Evolutionary conservation across 2,113 vertebrate species (phyloP).

Genomic region (Orycteropus afer): DNA sequence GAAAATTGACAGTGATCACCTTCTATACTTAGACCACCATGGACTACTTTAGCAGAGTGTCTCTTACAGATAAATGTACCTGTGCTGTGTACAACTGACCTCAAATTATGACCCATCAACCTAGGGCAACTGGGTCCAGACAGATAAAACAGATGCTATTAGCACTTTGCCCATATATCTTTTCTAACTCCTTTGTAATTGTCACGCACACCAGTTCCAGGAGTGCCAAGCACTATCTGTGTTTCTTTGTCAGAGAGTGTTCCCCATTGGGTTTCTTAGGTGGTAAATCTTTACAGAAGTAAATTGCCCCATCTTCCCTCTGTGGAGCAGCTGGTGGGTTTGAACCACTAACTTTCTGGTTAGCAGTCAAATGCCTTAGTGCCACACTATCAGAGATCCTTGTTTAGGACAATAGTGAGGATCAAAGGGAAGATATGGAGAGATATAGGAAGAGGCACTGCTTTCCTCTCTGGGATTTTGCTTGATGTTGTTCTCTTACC

Average conservation of each 20-base stretch:
- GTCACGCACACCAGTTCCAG: not conserved
- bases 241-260: not conserved
- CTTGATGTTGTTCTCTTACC: not conserved
- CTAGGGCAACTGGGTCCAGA: not conserved
- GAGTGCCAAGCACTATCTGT: not conserved
- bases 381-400: too few relatives aligned
- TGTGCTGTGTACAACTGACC: not conserved
- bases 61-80: not conserved
- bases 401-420: not conserved
- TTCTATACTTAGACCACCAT: not conserved
- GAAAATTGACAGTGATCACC: not conserved
- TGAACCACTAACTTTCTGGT: too few relatives aligned
- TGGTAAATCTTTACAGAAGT: too few relatives aligned
- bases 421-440: not conserved
- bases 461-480: not conserved
- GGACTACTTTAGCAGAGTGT: not conserved
- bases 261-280: too few relatives aligned
- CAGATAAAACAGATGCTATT: rapidly evolving
- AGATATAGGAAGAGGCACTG: not conserved
- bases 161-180: too few relatives aligned
- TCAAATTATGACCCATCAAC: not conserved
- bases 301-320: too few relatives aligned
- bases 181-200: not conserved
- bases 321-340: too few relatives aligned
- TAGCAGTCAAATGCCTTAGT: too few relatives aligned